Base-by-base conservation (phyloP, 2,113 vertebrate genomes). In the Alosa alosa region DNA sequence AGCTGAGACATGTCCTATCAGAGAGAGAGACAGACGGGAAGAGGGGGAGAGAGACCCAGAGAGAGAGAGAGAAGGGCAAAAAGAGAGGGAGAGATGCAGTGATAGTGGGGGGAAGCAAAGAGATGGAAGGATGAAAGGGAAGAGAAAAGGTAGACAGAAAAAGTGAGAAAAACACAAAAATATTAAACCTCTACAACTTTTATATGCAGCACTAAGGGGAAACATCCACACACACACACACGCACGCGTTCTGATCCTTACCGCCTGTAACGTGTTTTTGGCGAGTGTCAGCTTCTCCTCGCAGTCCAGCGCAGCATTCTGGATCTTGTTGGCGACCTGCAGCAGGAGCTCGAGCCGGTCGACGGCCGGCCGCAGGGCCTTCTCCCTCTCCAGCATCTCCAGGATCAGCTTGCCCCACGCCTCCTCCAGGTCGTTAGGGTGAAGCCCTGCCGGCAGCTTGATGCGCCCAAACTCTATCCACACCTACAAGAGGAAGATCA, bases 381-480 rank as follows among this genome's bases (percentile, higher is more conserved):
- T 99, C 92, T 99, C 98, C 0, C 97, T 95, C 90, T 99, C 98
- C 91, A 99, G 93, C 98, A 99, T 99, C 93, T 98, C 98, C 39
- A 99, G 93, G 94, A 99, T 99, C 87, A 99, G 97, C 87, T 99
- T 99, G 25, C 98, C 98, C 98, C 98, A 99, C 52, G 97, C 97
- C 92, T 99, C 98, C 91, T 99, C 98, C 87, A 99, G 94, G 15
- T 99, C 95, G 0, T 99, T 99, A 81, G 98, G 98, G 90, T 99
- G 98, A 90, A 96, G 96, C 47, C 97, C 97, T 90, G 97, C 97
- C 84, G 98, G 97, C 88, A 99, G 93, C 90, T 99, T 98, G 90
- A 99, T 94, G 15, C 98, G 97, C 15, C 98, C 98, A 89, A 99
- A 99, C 88, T 99, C 98, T 72, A 99, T 97, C 98, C 98, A 99